Conservation (phyloP, 2,113 vertebrate genomes). For the Lathamus discolor region DNA sequence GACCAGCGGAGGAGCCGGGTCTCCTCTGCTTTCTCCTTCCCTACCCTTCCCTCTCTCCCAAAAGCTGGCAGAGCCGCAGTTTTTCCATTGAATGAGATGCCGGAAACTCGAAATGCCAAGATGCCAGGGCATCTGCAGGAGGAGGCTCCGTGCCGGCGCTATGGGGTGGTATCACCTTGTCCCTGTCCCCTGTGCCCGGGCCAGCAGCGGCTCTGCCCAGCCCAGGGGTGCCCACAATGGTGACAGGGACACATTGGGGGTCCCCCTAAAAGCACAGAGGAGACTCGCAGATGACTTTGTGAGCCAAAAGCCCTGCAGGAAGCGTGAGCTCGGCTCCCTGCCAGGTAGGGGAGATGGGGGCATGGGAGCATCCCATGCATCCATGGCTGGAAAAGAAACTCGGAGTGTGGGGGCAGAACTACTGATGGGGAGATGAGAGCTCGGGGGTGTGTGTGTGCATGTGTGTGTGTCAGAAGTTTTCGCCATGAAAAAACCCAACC, state of each 20-base stretch:
- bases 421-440: not conserved
- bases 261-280: not conserved
- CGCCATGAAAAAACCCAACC: not conserved
- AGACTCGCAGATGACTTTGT: not conserved
- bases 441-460: not conserved
- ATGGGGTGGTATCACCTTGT: not conserved
- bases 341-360: not conserved
- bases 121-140: not conserved
- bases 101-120: not conserved
- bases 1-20: accelerated
- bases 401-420: not conserved
- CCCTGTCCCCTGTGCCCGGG: accelerated
- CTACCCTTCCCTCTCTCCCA: not conserved
- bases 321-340: not conserved
- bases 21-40: not conserved
- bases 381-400: not conserved
- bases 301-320: not conserved
- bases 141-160: not conserved
- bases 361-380: not conserved
- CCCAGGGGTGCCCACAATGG: accelerated
- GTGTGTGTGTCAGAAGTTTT: not conserved
- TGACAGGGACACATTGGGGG: accelerated
- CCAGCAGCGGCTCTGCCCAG: not conserved
- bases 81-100: not conserved
- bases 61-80: not conserved